These are phyloP conservation scores for Oryzias sinensis DNA, from an alignment of 2,797 vertebrate genomes.

Conservation along the genomic window DNA sequence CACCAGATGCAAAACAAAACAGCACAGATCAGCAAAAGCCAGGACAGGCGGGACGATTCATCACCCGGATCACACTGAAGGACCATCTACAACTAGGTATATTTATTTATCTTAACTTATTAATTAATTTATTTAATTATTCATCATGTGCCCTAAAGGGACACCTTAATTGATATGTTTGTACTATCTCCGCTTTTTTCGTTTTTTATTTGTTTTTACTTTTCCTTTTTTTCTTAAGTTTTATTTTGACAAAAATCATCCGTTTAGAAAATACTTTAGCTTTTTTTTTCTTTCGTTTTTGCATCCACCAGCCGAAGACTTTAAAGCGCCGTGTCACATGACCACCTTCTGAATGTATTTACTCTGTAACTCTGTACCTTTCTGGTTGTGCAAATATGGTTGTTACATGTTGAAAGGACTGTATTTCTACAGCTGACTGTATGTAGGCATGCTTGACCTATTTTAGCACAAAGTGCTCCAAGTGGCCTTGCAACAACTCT, in stretches of 20 bases:
- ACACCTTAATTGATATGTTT: too few species aligned
- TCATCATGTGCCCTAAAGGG: too few species aligned
- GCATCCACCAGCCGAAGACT: conserved; percentile 37
- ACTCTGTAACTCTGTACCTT: conserved; percentile 58
- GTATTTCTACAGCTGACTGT: conserved; percentile 68
- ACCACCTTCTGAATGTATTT: conserved; percentile 70
- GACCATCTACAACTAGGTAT: too few species aligned
- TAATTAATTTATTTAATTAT: too few species aligned
- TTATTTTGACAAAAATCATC: too few species aligned
- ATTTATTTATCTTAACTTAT: too few species aligned
- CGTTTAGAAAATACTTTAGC: too few species aligned
- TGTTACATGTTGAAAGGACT: conserved; percentile 50
- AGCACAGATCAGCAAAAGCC: conserved; percentile 18
- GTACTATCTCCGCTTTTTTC: too few species aligned
- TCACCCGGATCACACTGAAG: conserved; percentile 18
- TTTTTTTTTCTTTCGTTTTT: conserved; percentile 27
- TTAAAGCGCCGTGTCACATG: conserved; percentile 38
- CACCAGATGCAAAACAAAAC: conserved; percentile 24
- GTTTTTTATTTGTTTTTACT: too few species aligned
- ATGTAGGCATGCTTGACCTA: conserved; percentile 78
- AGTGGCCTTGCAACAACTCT: conserved; percentile 78
- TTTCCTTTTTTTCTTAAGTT: too few species aligned
- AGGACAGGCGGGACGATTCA: conserved; percentile 9
- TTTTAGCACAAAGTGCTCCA: conserved; percentile 72
- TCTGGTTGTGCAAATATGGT: conserved; percentile 48